Evolutionary conservation across 2,888 invertebrate genomes (phyloP).

Genomic region (Stenodema calcarata): DNA sequence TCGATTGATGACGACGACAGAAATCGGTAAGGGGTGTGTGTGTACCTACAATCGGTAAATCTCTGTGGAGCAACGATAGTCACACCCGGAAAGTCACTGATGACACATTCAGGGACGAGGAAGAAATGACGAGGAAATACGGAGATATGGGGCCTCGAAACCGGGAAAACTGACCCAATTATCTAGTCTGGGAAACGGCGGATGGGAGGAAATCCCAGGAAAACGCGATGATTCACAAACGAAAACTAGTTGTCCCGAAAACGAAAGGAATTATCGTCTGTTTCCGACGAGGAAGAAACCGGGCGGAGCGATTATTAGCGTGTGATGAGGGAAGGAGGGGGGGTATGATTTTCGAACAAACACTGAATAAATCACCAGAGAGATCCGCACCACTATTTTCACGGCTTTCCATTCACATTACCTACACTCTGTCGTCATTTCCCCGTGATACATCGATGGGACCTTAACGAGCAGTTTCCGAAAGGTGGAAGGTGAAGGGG

Average conservation of each 20-base stretch:
- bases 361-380: background rate
- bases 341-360: constrained; percentile 8
- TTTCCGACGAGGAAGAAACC: background rate
- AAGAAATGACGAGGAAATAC: background rate
- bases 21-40: too few species aligned
- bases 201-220: background rate
- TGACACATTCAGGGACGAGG: background rate
- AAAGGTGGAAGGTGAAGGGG: background rate
- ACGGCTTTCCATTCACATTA: constrained; percentile 9
- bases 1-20: too few species aligned
- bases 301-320: background rate
- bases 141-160: background rate
- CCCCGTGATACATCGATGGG: constrained; percentile 4
- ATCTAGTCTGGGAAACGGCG: background rate
- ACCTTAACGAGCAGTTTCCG: constrained; percentile 1
- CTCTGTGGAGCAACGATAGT: background rate
- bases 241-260: background rate
- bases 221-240: background rate
- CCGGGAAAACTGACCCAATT: background rate
- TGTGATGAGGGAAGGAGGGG: background rate
- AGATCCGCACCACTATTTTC: constrained; percentile 17
- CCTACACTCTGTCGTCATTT: background rate
- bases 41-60: background rate
- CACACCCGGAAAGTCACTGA: background rate
- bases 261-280: constrained; percentile 7